Base-by-base conservation (phyloP, 2,888 invertebrate species). In the Pogonocherus hispidulus region DNA sequence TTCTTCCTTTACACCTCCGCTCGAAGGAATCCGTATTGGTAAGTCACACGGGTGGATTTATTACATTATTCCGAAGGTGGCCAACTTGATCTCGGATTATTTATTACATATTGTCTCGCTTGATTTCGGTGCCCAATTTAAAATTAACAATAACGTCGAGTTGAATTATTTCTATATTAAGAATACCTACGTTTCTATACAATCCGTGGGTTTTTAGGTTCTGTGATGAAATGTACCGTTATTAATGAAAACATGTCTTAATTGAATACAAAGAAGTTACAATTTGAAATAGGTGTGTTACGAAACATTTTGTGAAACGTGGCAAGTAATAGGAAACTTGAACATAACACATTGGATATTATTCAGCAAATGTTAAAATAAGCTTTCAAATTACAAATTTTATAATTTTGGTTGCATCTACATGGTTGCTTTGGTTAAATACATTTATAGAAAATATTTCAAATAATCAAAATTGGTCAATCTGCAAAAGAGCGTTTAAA, bases 111-210 rank as follows among this genome's bases (percentile, higher is more conserved):
- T 69, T 69, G 69, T 69, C 66, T 66, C 63, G 57, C 11, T 46
- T 57, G 66, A 69, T 69, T 69, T 63, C 66, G 69, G 66, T 59
- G 46, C 52, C 54, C 27, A 46, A 59, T 69, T 63, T 52, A 35
- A 51, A 41, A 66, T 66, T 63, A 68, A 69, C 69, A 69, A 66
- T 66, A 63, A 57, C 35, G 66, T 69, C 63, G 44, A 18, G 32
- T 57, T 66, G 69, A 69, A 66, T 66, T 66, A 69, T 69, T 66
- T 69, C 69, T 69, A 54, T 66, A 69, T 69, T 63, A 69, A 63
- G 66, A 5, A 32, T 32, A 19, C 2, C 18, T 49, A 20, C n/a
- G n/a, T n/a, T n/a, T n/a, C n/a, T n/a, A n/a, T n/a, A n/a, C n/a
- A n/a, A n/a, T n/a, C n/a, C 3, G 41, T 37, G 41, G 41, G 14